These are phyloP conservation scores for Planiliza haematocheilus DNA, from an alignment of 2,113 vertebrate species.

Conservation along the genomic window DNA sequence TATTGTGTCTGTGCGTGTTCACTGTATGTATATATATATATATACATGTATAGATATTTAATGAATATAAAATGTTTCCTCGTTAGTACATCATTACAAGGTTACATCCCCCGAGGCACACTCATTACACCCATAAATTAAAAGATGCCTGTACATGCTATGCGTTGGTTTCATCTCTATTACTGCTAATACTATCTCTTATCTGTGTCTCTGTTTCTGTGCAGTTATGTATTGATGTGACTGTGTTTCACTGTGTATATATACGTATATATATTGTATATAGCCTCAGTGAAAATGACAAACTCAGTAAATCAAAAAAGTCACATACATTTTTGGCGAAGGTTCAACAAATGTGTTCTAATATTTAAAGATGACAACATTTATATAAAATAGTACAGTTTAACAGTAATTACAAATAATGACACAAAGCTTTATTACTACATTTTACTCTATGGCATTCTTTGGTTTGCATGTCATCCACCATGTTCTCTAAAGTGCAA, in stretches of 20 bases:
- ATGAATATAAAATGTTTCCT: constrained; percentile 60
- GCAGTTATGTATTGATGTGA: neutral
- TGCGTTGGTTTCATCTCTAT: neutral
- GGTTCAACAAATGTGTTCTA: too few relatives aligned
- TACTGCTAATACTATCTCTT: neutral
- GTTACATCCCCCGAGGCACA: constrained; percentile 26
- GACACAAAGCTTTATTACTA: too few relatives aligned
- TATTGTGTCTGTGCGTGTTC: neutral
- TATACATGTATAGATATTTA: constrained; percentile 29
- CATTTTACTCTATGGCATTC: too few relatives aligned
- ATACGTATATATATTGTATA: neutral
- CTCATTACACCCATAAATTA: constrained; percentile 19
- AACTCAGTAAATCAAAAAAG: too few relatives aligned
- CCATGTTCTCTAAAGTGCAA: too few relatives aligned
- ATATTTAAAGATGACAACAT: too few relatives aligned
- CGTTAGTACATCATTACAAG: constrained; percentile 64
- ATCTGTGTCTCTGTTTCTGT: neutral
- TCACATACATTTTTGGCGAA: too few relatives aligned
- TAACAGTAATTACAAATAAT: neutral
- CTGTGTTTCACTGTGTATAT: neutral
- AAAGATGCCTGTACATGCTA: too few relatives aligned
- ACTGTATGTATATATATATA: neutral
- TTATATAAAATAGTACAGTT: neutral
- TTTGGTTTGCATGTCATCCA: too few relatives aligned
- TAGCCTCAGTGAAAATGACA: too few relatives aligned